A percentile compares a stretch with the other conserved stretches of the same genome.
phyloP scores from a whole-genome alignment of 2,797 vertebrate species.

The Pitangus sulphuratus region DNA sequence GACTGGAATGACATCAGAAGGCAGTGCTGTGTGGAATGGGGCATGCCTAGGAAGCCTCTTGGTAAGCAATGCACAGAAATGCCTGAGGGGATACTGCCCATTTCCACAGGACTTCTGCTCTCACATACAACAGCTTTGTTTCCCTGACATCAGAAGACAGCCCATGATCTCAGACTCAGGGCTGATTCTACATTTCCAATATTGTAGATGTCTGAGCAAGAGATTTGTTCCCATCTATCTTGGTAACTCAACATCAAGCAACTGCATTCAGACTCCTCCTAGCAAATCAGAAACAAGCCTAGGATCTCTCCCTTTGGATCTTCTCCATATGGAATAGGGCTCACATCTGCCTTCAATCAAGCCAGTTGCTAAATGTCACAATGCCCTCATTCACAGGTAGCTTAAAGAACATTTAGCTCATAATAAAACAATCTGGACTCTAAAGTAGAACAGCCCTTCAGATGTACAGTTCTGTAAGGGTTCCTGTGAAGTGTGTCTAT shows the following conservation, averaged over 20 bases:
- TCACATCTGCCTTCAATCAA: slow-evolving; percentile 80
- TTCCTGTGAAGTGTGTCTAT: slow-evolving; percentile 24
- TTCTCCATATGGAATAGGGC: slow-evolving; percentile 65
- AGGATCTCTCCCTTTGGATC: slow-evolving; percentile 46
- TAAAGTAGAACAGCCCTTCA: slow-evolving; percentile 46
- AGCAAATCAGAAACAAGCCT: slow-evolving; percentile 50
- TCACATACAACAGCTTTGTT: background rate
- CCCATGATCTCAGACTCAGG: background rate
- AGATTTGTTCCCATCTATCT: background rate
- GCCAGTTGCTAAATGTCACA: slow-evolving; percentile 77
- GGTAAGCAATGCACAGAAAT: background rate
- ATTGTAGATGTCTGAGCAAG: background rate
- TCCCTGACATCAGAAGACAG: background rate
- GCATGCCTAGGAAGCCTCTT: background rate
- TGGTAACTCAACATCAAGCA: background rate
- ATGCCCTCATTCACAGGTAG: slow-evolving; percentile 81
- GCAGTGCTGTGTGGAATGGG: background rate
- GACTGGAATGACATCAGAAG: background rate
- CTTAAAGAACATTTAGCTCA: slow-evolving; percentile 74
- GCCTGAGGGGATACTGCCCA: background rate
- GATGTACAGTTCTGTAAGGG: slow-evolving; percentile 44
- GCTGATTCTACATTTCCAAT: background rate
- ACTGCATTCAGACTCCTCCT: slow-evolving; percentile 14
- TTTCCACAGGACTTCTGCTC: background rate
- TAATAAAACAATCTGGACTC: slow-evolving; percentile 77